phyloP scores from a whole-genome alignment of 2,113 vertebrate species.

The Ascaphus truei region DNA sequence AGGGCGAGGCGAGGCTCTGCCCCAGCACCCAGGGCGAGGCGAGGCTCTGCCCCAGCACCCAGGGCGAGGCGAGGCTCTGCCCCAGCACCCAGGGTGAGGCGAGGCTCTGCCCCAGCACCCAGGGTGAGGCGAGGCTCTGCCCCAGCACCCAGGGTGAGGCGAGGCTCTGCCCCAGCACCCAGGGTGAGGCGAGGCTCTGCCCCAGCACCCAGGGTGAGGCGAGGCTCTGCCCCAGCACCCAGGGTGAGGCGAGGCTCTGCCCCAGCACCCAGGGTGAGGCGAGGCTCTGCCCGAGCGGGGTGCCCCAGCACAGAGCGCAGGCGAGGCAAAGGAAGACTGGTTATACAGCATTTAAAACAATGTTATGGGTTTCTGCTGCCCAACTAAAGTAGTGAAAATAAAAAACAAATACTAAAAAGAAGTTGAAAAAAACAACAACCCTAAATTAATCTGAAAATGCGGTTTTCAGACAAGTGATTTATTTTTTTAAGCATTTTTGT shows the following conservation, averaged over 20 bases:
- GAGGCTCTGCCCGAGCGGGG: too few relatives aligned
- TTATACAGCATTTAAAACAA: neutral
- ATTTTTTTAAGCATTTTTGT: neutral
- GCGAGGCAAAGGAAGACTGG: constrained; percentile 12
- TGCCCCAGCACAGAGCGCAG: neutral
- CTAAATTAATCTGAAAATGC: neutral
- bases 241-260: neutral
- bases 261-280: neutral
- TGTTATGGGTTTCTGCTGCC: neutral
- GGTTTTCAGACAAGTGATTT: too few relatives aligned
- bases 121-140: neutral
- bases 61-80: neutral
- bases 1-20: neutral
- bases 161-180: neutral
- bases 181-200: neutral
- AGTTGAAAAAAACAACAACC: neutral
- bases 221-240: neutral
- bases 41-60: neutral
- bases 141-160: neutral
- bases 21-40: neutral
- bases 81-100: neutral
- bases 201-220: neutral
- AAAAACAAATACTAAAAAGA: too few relatives aligned
- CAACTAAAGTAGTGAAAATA: neutral
- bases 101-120: neutral